A percentile compares a stretch with the other conserved stretches of the same genome.
Evolutionary conservation across 92 coral and sea anemone species (phyloP).

Genomic region (Porites evermanni): DNA sequence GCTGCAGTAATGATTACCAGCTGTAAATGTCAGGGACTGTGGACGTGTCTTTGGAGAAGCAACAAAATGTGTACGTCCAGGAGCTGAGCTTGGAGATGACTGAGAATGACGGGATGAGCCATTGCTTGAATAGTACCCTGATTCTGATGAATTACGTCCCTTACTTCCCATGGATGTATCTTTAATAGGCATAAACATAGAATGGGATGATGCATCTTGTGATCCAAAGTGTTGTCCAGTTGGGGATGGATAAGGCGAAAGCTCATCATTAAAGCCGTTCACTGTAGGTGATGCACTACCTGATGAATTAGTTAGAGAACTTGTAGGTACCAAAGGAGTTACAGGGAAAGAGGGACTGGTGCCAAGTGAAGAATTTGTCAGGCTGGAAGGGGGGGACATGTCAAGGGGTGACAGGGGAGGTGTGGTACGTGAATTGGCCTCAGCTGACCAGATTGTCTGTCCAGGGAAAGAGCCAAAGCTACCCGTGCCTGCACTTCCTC

Average conservation of each 20-base stretch:
- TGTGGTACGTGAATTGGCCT: constrained; percentile 72
- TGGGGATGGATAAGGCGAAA: constrained; percentile 95
- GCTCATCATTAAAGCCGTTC: constrained; percentile 91
- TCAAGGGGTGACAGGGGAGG: constrained; percentile 88
- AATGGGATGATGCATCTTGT: constrained; percentile 72
- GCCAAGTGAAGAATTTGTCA: constrained; percentile 64
- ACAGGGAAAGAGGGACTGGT: constrained; percentile 70
- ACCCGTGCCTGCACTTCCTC: constrained; percentile 45
- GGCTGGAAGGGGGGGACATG: constrained; percentile 78
- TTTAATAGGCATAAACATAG: constrained; percentile 85
- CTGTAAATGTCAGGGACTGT: constrained; percentile 63
- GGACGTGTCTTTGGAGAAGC: constrained; percentile 78
- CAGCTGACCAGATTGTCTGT: constrained; percentile 94
- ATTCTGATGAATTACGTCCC: constrained; percentile 84
- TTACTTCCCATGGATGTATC: constrained; percentile 63
- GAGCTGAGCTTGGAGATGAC: constrained; percentile 74
- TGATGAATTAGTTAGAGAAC: constrained; percentile 76
- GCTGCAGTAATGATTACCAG: constrained; percentile 75
- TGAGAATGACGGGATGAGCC: constrained; percentile 73
- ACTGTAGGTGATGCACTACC: constrained; percentile 84
- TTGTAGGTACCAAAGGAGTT: constrained; percentile 68
- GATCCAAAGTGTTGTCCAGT: constrained; percentile 88
- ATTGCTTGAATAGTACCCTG: constrained; percentile 85
- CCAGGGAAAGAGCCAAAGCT: constrained; percentile 89
- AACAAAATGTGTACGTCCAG: constrained; percentile 50